Evolutionary conservation across 2,797 vertebrate genomes (phyloP), one percentile per base, ranked within the genome.

Genomic region (Enteromius viviparus): DNA sequence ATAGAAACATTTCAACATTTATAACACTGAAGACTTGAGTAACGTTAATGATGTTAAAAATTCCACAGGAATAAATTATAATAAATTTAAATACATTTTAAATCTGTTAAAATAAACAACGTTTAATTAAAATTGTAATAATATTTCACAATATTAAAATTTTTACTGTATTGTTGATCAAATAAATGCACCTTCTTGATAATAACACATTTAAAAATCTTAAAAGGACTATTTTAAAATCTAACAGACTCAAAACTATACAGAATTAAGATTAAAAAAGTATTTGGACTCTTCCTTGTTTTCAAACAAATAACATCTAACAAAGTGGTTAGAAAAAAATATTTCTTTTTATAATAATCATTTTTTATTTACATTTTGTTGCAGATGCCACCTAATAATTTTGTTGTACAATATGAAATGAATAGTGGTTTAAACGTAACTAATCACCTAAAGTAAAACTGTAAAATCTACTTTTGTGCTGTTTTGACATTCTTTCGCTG

Each of bases 401-500:
- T 29, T 71, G 15, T 71, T 17, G 15, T 51, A 26, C 26, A 26
- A 1, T 26, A 51, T 19, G 10, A 72, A 5, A 32, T 3, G 0
- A 32, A 21, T 51, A 51, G 19, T 6, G 14, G 29, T 58, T 55
- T n/a, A n/a, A 76, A 40, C 8, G 9, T 9, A 55, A 40, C 47
- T 6, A 12, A 42, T 55, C 17, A 70, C 11, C 14, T 11, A 71
- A 29, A 40, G 2, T 19, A 17, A 47, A 49, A 47, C 26, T 47
- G 7, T 26, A 74, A 34, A 55, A 72, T 64, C 2, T 9, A 51
- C 4, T 26, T 64, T 10, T 77, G 55, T 64, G 29, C 17, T 19
- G 40, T 37, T 66, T 58, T 26, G 23, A 76, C 47, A 76, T 58
- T 82, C 17, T 15, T 40, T 82, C 19, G 29, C 37, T 26, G 34